Base-by-base conservation (phyloP, 2,113 vertebrate genomes). In the Cranoglanis bouderius region DNA sequence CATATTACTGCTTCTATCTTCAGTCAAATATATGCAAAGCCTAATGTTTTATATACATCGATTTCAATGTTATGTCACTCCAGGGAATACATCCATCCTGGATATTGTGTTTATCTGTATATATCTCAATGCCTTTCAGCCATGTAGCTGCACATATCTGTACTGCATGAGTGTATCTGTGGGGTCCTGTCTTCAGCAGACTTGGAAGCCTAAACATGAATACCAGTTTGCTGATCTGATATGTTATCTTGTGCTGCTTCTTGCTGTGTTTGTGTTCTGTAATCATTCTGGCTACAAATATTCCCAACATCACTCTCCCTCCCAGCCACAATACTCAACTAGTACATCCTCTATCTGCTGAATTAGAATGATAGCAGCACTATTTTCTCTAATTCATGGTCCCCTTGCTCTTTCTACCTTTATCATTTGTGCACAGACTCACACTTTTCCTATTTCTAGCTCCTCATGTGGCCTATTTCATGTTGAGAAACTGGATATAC, bases 321-420 rank as follows among this genome's bases (percentile, higher is more conserved):
- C 16, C 14, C 29, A 81, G 77, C 77, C 38, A 53, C 32, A 24
- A 74, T 26, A 74, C 67, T 43, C 38, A 90, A 38, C 40, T 67
- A n/a, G 49, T 51, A 84, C 74, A 87, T 32, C 29, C 40, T 59
- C 49, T 72, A 72, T 88, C 74, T 80, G 86, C 38, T 43, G 3
- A 57, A 88, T 88, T 85, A 74, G 86, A 61, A 87, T 59, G 61
- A 86, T 59, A 85, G 72, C 81, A 81, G 65, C 65, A 77, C 40
- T 57, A 26, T 88, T 81, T 88, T 83, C 51, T 84, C 51, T 80
- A 46, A 80, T 46, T 46, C 26, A 12, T 35, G 77, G 49, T 86
- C 57, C 59, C 70, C 49, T 55, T 3, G 19, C 46, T 72, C 65
- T 55, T 2, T 61, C 49, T 53, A 29, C 53, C 38, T 40, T 78